Conservation (phyloP, 2,113 vertebrate species). For the Lipophrys pholis region DNA sequence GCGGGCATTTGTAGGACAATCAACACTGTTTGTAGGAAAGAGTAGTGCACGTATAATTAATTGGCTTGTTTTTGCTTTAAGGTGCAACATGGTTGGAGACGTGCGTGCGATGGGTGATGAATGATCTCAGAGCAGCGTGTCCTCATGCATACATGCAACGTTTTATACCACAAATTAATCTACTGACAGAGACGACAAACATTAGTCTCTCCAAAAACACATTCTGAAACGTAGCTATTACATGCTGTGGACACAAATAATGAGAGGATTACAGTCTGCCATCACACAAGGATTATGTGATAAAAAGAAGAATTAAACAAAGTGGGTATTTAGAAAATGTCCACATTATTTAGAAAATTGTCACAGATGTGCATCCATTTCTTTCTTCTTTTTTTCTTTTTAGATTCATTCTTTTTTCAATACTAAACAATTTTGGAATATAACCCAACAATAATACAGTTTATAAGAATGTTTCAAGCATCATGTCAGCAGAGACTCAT, state of each 20-base stretch:
- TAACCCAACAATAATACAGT: background rate
- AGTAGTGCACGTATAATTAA: conserved; percentile 21
- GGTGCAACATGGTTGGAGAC: conserved; percentile 28
- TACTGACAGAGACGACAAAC: conserved; percentile 41
- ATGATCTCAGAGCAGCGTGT: conserved; percentile 31
- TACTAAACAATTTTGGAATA: too few species aligned
- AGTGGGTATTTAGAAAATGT: conserved; percentile 28
- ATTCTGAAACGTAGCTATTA: conserved; percentile 45
- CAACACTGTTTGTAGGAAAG: conserved; percentile 14
- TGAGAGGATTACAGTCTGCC: conserved; percentile 64
- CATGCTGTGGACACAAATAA: conserved; percentile 55
- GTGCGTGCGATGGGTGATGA: conserved; percentile 41
- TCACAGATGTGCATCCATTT: background rate
- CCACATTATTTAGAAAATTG: conserved; percentile 21
- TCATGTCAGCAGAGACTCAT: conserved; percentile 4
- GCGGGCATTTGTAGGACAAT: conserved; percentile 25
- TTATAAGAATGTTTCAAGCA: background rate
- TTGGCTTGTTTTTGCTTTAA: conserved; percentile 28
- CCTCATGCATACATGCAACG: conserved; percentile 10
- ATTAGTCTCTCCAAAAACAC: conserved; percentile 30
- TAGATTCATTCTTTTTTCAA: too few species aligned
- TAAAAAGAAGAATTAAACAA: conserved; percentile 42
- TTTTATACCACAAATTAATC: conserved; percentile 53
- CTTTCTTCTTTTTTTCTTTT: too few species aligned
- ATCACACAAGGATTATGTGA: conserved; percentile 62